These are phyloP conservation scores for Dynastes maya DNA, from an alignment of 2,888 invertebrate genomes.

Conservation along the genomic window DNA sequence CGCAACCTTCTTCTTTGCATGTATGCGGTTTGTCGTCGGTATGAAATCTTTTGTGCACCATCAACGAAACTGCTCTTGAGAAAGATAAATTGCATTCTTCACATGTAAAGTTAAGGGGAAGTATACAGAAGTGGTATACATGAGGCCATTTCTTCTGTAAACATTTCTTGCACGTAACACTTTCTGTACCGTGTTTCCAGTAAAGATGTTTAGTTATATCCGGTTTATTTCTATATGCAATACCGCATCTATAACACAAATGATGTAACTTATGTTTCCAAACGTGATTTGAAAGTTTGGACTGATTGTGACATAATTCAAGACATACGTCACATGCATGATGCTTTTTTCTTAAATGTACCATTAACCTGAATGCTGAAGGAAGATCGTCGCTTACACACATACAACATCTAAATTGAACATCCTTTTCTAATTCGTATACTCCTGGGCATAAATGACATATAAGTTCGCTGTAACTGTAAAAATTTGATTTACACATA, in stretches of 20 bases:
- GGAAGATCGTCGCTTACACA: constrained; percentile 85
- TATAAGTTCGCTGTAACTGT: constrained; percentile 88
- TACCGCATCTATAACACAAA: constrained; percentile 89
- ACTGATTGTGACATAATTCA: constrained; percentile 86
- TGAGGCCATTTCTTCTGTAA: constrained; percentile 94
- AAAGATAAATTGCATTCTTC: constrained; percentile 87
- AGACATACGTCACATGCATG: constrained; percentile 91
- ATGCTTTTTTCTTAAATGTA: constrained; percentile 88
- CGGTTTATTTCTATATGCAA: constrained; percentile 89
- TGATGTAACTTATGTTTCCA: constrained; percentile 94
- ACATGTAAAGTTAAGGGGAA: constrained; percentile 84
- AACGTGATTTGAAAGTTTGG: constrained; percentile 87
- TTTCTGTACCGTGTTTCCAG: constrained; percentile 95
- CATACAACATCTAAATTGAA: constrained; percentile 86
- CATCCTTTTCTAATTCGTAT: constrained; percentile 78
- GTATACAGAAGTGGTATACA: constrained; percentile 92
- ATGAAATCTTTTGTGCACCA: constrained; percentile 89
- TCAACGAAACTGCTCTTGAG: constrained; percentile 83
- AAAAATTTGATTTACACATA: constrained; percentile 91
- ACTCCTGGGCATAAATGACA: constrained; percentile 90
- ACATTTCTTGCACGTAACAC: constrained; percentile 87
- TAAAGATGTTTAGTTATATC: constrained; percentile 92
- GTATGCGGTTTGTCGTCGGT: constrained; percentile 78
- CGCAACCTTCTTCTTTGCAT: constrained; percentile 82
- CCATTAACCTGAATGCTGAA: constrained; percentile 91